Conservation (phyloP, 2,888 invertebrate species). For the Harpalus rufipes region DNA sequence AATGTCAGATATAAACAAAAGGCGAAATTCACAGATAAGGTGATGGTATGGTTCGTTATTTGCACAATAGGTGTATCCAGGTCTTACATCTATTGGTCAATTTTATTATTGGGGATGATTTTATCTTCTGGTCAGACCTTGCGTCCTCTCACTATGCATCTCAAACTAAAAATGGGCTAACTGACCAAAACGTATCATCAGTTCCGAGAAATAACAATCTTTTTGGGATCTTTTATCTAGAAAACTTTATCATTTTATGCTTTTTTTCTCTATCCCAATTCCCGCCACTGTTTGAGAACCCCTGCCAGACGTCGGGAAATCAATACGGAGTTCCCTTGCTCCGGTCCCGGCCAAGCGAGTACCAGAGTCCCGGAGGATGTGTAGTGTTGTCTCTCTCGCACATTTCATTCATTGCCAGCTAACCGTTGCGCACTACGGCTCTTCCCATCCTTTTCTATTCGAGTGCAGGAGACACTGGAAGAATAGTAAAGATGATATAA, state of each 20-base stretch:
- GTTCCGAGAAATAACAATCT: no score
- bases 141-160: no score
- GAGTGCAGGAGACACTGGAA: neutral
- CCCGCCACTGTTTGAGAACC: neutral
- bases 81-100: no score
- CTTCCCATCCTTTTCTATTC: slow-evolving; percentile 3
- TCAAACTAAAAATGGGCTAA: no score
- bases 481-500: neutral
- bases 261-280: neutral
- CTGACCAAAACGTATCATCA: no score
- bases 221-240: no score
- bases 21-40: no score
- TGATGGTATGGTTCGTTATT: no score
- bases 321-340: slow-evolving; percentile 42
- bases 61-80: no score
- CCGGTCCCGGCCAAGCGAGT: slow-evolving; percentile 32
- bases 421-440: neutral
- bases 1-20: no score
- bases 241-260: neutral
- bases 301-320: slow-evolving; percentile 11
- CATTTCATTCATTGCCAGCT: slow-evolving; percentile 32
- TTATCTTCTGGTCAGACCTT: no score
- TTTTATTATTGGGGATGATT: no score
- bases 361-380: slow-evolving; percentile 39
- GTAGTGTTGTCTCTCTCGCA: slow-evolving; percentile 16